phyloP scores from a whole-genome alignment of 2,113 vertebrate genomes.

The Morphnarchus princeps region DNA sequence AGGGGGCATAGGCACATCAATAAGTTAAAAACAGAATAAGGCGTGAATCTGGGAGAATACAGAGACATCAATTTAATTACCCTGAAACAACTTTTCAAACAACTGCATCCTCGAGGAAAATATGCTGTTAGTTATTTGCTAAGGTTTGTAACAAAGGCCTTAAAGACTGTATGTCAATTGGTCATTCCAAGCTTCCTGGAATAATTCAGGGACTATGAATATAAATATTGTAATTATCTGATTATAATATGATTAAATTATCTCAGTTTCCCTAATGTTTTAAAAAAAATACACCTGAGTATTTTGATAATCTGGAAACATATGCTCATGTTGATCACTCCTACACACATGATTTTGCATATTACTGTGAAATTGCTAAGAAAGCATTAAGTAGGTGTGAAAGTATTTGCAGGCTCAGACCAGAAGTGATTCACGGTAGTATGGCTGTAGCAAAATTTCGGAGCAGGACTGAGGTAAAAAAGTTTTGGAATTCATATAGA shows the following conservation, averaged over 20 bases:
- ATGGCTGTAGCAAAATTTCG: background rate
- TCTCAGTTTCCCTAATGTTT: background rate
- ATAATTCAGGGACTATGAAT: background rate
- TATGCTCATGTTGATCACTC: fast-evolving
- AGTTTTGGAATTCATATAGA: background rate
- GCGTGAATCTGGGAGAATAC: background rate
- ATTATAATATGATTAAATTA: background rate
- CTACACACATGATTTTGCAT: background rate
- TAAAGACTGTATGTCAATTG: background rate
- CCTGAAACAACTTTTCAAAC: background rate
- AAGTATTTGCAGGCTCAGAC: background rate
- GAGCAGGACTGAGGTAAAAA: background rate
- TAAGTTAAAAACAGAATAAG: background rate
- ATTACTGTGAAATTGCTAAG: background rate
- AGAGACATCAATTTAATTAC: background rate
- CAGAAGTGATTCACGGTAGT: background rate
- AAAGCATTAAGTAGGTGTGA: background rate
- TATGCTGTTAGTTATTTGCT: background rate
- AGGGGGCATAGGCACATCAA: background rate
- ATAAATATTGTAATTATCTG: background rate
- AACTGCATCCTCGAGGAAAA: background rate
- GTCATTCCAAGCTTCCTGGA: background rate
- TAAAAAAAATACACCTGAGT: background rate
- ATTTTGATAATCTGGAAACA: background rate
- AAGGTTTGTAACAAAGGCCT: background rate